Evolutionary conservation across 2,797 vertebrate species (phyloP).

Genomic region (Scolopax rusticola): DNA sequence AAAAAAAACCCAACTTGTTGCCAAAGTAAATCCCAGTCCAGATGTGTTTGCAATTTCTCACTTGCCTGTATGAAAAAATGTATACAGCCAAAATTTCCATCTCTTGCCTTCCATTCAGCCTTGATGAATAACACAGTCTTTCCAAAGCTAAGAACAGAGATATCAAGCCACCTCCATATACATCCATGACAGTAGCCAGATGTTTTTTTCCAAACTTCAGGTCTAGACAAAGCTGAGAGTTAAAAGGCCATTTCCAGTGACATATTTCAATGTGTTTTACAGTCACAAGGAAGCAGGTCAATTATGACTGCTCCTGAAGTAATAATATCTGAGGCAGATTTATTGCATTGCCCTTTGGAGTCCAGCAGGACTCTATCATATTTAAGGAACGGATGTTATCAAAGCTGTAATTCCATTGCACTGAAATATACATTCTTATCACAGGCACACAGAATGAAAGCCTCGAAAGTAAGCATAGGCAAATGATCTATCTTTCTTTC

Average conservation of each 20-base stretch:
- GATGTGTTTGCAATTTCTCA: background rate
- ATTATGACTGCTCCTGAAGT: constrained; percentile 16
- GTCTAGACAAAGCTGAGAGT: background rate
- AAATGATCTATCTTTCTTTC: background rate
- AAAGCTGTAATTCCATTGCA: background rate
- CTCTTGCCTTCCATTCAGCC: background rate
- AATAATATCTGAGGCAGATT: background rate
- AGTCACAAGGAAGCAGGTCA: background rate
- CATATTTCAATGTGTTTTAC: background rate
- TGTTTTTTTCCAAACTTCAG: background rate
- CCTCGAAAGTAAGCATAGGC: background rate
- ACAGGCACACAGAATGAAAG: background rate
- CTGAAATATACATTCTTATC: background rate
- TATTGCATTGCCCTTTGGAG: constrained; percentile 11
- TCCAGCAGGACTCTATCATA: background rate
- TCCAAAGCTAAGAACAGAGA: background rate
- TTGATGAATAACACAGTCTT: background rate
- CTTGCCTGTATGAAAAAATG: background rate
- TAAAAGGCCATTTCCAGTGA: background rate
- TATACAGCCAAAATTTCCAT: background rate
- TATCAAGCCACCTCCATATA: background rate
- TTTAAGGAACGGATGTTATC: background rate
- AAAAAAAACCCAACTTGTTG: background rate
- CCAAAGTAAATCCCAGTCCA: background rate
- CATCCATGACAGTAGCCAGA: background rate